Evolutionary conservation across 2,888 invertebrate genomes (phyloP).

Genomic region (Cacoxenus indagator): DNA sequence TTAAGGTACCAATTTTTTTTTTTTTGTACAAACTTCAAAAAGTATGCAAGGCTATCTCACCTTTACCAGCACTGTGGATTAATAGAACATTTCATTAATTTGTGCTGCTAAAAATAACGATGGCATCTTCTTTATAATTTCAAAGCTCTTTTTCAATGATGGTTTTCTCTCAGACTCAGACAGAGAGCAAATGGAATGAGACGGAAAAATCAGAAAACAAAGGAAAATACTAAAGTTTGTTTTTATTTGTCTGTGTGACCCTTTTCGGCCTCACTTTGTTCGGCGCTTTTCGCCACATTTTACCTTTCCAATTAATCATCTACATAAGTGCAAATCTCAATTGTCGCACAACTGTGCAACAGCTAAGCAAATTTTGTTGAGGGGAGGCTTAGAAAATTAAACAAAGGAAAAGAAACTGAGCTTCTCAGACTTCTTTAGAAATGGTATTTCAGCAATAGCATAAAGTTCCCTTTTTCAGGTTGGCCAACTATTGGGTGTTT

Average conservation of each 20-base stretch:
- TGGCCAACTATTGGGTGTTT: neutral
- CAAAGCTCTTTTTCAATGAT: too few species aligned
- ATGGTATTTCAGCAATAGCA: conserved; percentile 8
- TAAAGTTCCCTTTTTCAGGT: neutral
- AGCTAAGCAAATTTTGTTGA: too few species aligned
- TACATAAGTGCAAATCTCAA: neutral
- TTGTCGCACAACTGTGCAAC: neutral
- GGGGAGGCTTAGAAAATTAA: neutral
- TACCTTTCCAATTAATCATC: conserved; percentile 19
- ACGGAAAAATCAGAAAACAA: conserved; percentile 3
- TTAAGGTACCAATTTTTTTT: conserved; percentile 24
- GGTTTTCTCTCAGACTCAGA: too few species aligned
- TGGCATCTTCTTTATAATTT: too few species aligned
- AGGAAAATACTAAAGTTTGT: conserved; percentile 1
- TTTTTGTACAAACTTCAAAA: conserved; percentile 25
- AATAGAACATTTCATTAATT: too few species aligned
- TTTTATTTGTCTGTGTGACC: neutral
- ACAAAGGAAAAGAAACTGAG: neutral
- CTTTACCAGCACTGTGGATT: too few species aligned
- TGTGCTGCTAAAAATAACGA: too few species aligned
- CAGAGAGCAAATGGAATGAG: neutral
- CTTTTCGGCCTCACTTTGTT: neutral
- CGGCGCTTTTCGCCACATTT: neutral
- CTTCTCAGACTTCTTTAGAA: conserved; percentile 1
- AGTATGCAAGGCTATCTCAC: conserved; percentile 24